Evolutionary conservation across 2,797 vertebrate species (phyloP), one percentile per base, ranked within the genome.

Genomic region (Ispidina picta): DNA sequence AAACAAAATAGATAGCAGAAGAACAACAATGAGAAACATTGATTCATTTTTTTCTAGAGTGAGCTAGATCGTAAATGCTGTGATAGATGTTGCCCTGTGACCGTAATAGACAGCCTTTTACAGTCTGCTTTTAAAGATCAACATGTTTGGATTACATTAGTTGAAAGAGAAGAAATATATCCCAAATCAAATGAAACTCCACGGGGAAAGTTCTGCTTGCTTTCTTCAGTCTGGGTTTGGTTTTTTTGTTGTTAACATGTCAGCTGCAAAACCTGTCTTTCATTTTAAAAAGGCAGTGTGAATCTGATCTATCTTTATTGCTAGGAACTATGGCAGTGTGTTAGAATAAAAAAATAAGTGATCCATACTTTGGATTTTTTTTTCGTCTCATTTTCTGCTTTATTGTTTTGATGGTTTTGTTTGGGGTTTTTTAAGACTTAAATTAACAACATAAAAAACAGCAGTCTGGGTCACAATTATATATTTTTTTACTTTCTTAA

Each of bases 151-250:
- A 54, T 86, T 90, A 28, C 70, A 58, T 72, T 73, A 79, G 81
- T 74, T 88, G 71, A 86, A 95, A 84, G 68, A 72, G n/a, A 90
- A 80, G 39, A 89, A 83, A 65, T 76, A 56, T 58, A 81, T 82
- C 54, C 16, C 37, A 71, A 90, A 88, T 82, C 64, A 92, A 92
- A 84, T 70, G 25, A 70, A 86, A 86, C 19, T 86, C 43, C 26
- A 31, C 15, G 8, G 21, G 37, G 12, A 78, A 89, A 91, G 29
- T 83, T 86, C 44, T 92, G 17, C 15, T 78, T 59, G 2, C 39
- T 75, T 89, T 59, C 59, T 74, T 83, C 68, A 6, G 14, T 71
- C 10, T 44, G 28, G 8, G 8, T 25, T 58, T 20, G 37, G 5
- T 39, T 43, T 43, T 31, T 44, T 7, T 17, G 41, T 37, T 37